Conservation (phyloP, 2,113 vertebrate genomes). For the Antechinus stuartii region DNA sequence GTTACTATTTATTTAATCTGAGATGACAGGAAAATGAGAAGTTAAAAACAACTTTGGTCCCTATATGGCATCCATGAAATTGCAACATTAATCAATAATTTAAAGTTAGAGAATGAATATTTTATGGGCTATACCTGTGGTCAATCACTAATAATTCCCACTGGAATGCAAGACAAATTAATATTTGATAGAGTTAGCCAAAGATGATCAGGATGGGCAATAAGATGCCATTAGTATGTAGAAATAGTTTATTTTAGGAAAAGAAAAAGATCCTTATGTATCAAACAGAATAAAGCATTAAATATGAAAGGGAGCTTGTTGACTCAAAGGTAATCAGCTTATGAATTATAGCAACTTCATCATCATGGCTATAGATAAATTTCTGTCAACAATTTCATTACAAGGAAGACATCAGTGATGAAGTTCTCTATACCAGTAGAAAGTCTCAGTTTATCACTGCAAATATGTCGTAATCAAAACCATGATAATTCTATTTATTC, state of each 20-base stretch:
- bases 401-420: neutral
- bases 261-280: neutral
- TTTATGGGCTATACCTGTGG: slow-evolving; percentile 86
- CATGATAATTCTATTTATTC: neutral
- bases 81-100: slow-evolving; percentile 90
- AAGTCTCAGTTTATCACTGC: neutral
- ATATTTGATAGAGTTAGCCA: slow-evolving; percentile 63
- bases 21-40: slow-evolving; percentile 49
- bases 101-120: slow-evolving; percentile 85
- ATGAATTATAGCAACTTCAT: neutral
- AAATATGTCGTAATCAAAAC: neutral
- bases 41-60: slow-evolving; percentile 57
- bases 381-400: neutral
- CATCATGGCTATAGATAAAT: accelerated
- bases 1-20: slow-evolving; percentile 57
- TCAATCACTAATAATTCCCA: slow-evolving; percentile 87
- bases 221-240: slow-evolving; percentile 51
- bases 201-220: slow-evolving; percentile 42
- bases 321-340: neutral
- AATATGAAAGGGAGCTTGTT: neutral
- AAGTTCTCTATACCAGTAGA: neutral
- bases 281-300: slow-evolving; percentile 29
- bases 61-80: slow-evolving; percentile 78
- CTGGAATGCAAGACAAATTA: slow-evolving; percentile 55
- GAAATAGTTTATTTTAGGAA: slow-evolving; percentile 42